These are phyloP conservation scores for Holcopasites calliopsidis DNA, from an alignment of 1,140 invertebrate genomes.

Conservation along the genomic window DNA sequence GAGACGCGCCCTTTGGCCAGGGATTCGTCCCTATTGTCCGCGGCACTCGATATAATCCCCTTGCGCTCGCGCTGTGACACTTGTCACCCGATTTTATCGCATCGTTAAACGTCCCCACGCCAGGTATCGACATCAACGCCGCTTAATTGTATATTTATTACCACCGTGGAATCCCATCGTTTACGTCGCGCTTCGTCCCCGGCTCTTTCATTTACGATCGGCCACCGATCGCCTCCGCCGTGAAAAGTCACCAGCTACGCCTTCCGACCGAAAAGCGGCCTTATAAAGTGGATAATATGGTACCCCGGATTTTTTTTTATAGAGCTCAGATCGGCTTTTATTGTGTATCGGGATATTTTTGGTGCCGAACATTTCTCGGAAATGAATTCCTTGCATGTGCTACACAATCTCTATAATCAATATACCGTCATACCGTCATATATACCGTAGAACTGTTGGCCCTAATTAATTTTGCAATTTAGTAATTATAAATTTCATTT, in stretches of 20 bases:
- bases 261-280: neutral
- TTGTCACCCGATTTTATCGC: conserved; percentile 76
- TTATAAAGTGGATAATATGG: neutral
- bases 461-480: no score
- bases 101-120: conserved; percentile 70
- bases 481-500: no score
- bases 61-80: conserved; percentile 68
- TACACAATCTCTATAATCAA: no score
- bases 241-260: neutral
- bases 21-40: conserved; percentile 65
- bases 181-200: conserved; percentile 19
- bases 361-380: no score
- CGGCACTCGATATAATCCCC: conserved; percentile 37
- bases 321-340: no score
- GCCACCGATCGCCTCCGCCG: neutral
- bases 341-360: no score
- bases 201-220: conserved; percentile 40
- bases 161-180: conserved; percentile 64
- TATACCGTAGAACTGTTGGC: no score
- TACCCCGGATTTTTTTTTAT: no score
- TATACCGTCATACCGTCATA: no score
- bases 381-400: no score
- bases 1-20: conserved; percentile 65
- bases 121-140: conserved; percentile 69
- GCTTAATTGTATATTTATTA: conserved; percentile 75